Percentiles rank a stretch among this genome's conserved stretches.
These are phyloP conservation scores for Ctenochaetus hawaiiensis DNA, from an alignment of 2,797 vertebrate species.

Conservation along the genomic window DNA sequence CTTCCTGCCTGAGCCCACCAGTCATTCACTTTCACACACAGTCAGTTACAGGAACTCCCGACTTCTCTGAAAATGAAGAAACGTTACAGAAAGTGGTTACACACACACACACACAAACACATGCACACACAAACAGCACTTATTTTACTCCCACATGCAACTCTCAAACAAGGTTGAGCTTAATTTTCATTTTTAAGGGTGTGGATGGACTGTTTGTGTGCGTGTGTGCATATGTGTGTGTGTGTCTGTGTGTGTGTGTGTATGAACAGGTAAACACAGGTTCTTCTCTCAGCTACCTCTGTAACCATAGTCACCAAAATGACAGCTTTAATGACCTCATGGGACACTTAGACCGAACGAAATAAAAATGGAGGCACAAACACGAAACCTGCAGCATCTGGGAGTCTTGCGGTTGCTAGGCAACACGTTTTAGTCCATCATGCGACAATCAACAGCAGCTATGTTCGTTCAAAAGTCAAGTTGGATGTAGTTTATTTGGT, in stretches of 20 bases:
- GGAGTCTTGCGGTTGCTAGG: conserved; percentile 5
- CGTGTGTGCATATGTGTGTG: too few relatives aligned
- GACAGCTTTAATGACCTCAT: not conserved
- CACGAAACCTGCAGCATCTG: conserved; percentile 45
- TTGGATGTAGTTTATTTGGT: not conserved
- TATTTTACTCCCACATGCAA: not conserved
- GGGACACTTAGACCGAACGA: conserved; percentile 1
- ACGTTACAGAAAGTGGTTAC: conserved; percentile 25
- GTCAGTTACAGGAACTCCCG: conserved; percentile 9
- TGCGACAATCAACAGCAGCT: not conserved
- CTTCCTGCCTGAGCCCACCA: conserved; percentile 14
- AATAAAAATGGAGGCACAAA: not conserved
- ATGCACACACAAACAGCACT: not conserved
- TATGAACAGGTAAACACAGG: conserved; percentile 5
- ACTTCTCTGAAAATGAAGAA: conserved; percentile 43
- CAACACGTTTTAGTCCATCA: conserved; percentile 1
- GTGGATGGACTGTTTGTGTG: not conserved
- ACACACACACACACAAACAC: not conserved
- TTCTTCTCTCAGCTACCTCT: conserved; percentile 1
- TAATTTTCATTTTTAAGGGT: too few relatives aligned
- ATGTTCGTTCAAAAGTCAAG: not conserved
- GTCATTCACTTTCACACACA: conserved; percentile 8
- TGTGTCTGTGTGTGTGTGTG: too few relatives aligned
- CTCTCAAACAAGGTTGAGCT: too few relatives aligned
- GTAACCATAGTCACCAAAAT: conserved; percentile 32